Base-by-base conservation (phyloP, 53 echinoderm and acorn worm genomes). In the Patiria pectinifera region DNA sequence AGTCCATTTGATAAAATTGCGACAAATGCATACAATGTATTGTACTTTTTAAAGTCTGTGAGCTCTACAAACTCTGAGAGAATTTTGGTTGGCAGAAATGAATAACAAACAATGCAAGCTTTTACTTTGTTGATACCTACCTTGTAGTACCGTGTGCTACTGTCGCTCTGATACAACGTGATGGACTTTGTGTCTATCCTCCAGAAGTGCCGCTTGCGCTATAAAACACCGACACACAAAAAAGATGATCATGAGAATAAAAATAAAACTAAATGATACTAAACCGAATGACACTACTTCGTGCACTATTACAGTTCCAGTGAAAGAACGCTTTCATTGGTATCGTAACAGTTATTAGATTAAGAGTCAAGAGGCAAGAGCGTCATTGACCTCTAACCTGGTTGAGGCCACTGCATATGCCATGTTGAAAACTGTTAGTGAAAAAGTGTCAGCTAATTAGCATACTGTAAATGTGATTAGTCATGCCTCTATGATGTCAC, bases 201-300 rank as follows among this genome's bases (percentile, higher is more conserved):
- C 99, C 99, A 99, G 92, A 95, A 99, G 70, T 99, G 99, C 48
- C 97, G 94, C 89, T 99, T 99, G 19, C 96, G 95, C 99, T 99
- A 92, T 8, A 53, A 53, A 47, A 82, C 63, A 85, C 63, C 45
- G 63, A 75, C 45, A 85, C 26, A 58, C 69, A 79, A 93, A 87
- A 44, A 81, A 61, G 22, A 25, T 13, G 14, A n/a, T 24, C 13
- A 63, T 11, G 15, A 59, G 3, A 23, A 61, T 35, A 58, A 35
- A 45, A 26, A 0, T 21, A 83, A 25, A 18, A 59, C 18, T 74
- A 18, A 25, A 15, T 10, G 47, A 22, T 47, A 35, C 35, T 35
- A 35, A 18, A 59, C 18, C 48, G 6, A 25, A 15, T 10, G 47
- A 22, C 21, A 74, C 4, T 48, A 58, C 69, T 44, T 26, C 11